phyloP scores from a whole-genome alignment of 2,113 vertebrate genomes.

The Tylochromis polylepis region DNA sequence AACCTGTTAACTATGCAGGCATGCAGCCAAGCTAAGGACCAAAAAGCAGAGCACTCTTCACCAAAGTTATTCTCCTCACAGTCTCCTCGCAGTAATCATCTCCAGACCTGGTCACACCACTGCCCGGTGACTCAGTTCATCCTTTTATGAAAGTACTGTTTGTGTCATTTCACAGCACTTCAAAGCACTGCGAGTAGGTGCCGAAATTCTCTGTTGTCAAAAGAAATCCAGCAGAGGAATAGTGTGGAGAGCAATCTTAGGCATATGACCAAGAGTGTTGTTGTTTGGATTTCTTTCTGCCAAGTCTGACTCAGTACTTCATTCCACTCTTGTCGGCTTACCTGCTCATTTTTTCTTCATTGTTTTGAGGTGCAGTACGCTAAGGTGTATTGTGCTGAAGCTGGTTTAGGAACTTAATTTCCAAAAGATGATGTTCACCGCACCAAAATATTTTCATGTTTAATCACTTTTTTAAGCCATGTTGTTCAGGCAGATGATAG shows the following conservation, averaged over 20 bases:
- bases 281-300: constrained; percentile 1
- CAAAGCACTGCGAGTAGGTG: neutral
- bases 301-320: neutral
- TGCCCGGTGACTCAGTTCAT: neutral
- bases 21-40: neutral
- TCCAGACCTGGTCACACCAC: neutral
- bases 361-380: neutral
- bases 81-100: neutral
- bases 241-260: neutral
- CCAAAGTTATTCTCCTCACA: neutral
- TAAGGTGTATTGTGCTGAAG: neutral
- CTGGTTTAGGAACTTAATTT: neutral
- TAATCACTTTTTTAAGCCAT: neutral
- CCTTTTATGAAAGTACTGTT: neutral
- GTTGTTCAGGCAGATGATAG: neutral
- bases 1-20: neutral
- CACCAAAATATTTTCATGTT: neutral
- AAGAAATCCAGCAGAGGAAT: neutral
- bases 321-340: neutral
- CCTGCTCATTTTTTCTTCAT: neutral
- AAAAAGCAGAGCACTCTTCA: neutral
- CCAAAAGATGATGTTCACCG: neutral
- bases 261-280: neutral
- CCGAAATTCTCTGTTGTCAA: neutral
- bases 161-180: constrained; percentile 14